Base-by-base conservation (phyloP, 2,797 vertebrate genomes). In the Sebastes taczanowskii region DNA sequence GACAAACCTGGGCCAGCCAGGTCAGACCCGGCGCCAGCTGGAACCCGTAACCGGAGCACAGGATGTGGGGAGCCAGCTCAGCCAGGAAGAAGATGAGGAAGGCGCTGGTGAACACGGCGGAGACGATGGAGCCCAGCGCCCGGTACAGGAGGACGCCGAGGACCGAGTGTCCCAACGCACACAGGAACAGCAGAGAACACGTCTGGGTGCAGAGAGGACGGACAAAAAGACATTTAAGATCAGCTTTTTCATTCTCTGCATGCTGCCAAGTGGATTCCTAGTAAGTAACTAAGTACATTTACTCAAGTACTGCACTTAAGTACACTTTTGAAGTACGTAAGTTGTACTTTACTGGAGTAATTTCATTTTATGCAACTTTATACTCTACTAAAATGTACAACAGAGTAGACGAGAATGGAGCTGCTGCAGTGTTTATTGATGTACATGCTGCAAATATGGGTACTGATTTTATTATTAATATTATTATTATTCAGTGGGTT, bases 21-120 rank as follows among this genome's bases (percentile, higher is more conserved):
- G 97, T 94, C 0, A 96, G 92, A 8, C 92, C 92, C 2, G 97
- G 96, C 0, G 97, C 97, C 73, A 98, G 74, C 77, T 94, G 91
- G 72, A 97, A 96, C 6, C 97, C 95, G 61, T 97, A 97, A 3
- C 96, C 96, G 0, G 97, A 97, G 82, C 97, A 97, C 65, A 97
- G 22, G 14, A 97, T 88, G 25, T 97, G 96, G 1, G 97, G 97
- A 20, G 95, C 80, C 89, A 98, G 91, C 88, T 98, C 97, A 0
- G 93, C 95, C 66, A 97, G 76, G 59, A 97, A 79, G 84, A 97
- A 97, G 69, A 97, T 81, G 9, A 97, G 91, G 58, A 95, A 90
- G 2, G 95, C 97, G 55, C 95, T 95, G 20, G 94, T 90, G 77
- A 98, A 96, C 10, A 96, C 94, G 0, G 97, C 96, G 0, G 95